Evolutionary conservation across 2,113 vertebrate species (phyloP).

Genomic region (Gulo gulo): DNA sequence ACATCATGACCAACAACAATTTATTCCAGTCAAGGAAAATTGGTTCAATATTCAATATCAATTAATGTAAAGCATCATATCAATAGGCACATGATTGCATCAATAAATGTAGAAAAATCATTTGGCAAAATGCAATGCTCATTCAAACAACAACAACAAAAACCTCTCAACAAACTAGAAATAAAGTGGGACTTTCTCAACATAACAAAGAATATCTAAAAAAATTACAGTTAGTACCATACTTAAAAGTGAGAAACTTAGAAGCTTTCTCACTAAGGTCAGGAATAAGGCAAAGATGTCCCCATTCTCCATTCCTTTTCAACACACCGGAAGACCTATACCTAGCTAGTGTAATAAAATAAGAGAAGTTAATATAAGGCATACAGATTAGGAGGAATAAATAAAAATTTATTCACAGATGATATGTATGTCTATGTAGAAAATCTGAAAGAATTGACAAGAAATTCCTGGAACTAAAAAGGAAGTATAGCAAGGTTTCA

Average conservation of each 20-base stretch:
- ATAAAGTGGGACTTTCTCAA: not conserved
- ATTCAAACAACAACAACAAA: not conserved
- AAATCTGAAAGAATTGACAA: not conserved
- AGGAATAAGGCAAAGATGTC: not conserved
- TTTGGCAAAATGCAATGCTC: not conserved
- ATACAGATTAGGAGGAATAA: not conserved
- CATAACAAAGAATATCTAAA: not conserved
- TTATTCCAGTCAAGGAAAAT: not conserved
- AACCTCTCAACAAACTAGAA: not conserved
- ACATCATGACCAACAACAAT: not conserved
- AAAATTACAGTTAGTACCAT: not conserved
- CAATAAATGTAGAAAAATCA: not conserved
- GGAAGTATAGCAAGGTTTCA: not conserved
- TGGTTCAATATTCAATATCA: not conserved
- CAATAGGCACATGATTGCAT: not conserved
- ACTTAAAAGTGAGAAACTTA: not conserved
- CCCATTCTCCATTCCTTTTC: not conserved
- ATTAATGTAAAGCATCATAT: not conserved
- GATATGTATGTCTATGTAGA: not conserved
- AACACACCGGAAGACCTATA: not conserved
- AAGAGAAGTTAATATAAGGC: not conserved
- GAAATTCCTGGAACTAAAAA: not conserved
- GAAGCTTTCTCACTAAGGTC: not conserved
- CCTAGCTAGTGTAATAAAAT: not conserved
- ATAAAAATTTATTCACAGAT: not conserved